Evolutionary conservation across 2,888 invertebrate species (phyloP).

Genomic region (Pasiphila rectangulata): DNA sequence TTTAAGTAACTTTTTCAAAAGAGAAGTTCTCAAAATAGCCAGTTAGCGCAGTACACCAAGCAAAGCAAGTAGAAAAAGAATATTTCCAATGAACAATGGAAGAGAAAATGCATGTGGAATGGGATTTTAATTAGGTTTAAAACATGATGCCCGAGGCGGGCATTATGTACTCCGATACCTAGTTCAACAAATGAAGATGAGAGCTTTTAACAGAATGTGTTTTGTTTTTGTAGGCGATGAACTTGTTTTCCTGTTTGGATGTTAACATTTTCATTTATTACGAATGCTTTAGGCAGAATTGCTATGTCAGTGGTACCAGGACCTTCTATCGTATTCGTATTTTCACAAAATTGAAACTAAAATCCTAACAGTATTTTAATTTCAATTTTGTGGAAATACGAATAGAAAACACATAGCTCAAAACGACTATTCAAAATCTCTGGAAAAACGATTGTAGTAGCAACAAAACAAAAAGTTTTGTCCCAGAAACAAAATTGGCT

Average conservation of each 20-base stretch:
- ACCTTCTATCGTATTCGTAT: no score
- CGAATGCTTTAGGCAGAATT: no score
- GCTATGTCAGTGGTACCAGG: no score
- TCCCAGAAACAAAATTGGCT: no score
- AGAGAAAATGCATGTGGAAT: constrained; percentile 13
- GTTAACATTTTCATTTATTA: constrained; percentile 17
- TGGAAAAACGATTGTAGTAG: no score
- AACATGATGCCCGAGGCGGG: constrained; percentile 11
- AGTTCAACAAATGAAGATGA: constrained; percentile 12
- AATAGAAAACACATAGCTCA: no score
- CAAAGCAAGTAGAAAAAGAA: constrained; percentile 1
- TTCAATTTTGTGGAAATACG: no score
- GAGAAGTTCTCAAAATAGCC: neutral
- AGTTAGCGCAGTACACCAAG: neutral
- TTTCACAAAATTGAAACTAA: no score
- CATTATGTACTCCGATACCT: neutral
- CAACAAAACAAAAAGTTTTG: no score
- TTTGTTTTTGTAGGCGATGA: constrained; percentile 6
- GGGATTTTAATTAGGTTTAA: constrained; percentile 20
- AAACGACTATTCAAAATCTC: no score
- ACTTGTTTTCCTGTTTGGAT: constrained; percentile 13
- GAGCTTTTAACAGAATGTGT: constrained; percentile 12
- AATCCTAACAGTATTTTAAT: no score
- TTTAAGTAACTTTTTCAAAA: no score
- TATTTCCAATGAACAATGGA: constrained; percentile 13